phyloP scores from a whole-genome alignment of 2,113 vertebrate genomes.

The Laticauda laticaudata region DNA sequence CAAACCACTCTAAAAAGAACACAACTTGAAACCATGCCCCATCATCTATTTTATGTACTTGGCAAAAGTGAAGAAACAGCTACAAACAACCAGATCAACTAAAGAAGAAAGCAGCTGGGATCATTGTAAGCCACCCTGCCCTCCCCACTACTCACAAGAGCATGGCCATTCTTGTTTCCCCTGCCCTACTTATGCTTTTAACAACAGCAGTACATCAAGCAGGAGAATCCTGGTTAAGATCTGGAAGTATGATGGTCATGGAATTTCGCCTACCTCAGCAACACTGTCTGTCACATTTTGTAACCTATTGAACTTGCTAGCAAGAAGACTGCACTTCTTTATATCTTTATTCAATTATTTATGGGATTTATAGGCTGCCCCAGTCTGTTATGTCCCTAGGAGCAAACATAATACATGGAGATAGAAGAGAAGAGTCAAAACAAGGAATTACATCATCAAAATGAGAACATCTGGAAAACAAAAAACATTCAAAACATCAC shows the following conservation, averaged over 20 bases:
- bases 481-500: neutral
- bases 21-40: neutral
- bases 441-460: neutral
- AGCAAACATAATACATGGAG: neutral
- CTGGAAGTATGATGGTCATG: neutral
- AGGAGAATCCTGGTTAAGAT: neutral
- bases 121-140: neutral
- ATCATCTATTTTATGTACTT: slow-evolving; percentile 6
- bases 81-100: neutral
- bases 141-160: neutral
- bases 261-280: neutral
- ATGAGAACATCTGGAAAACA: neutral
- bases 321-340: neutral
- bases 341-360: neutral
- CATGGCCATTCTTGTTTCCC: neutral
- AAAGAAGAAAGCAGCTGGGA: neutral
- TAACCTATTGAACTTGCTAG: neutral
- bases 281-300: neutral
- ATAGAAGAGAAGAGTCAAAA: neutral
- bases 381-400: neutral
- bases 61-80: neutral
- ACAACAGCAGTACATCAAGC: neutral
- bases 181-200: neutral
- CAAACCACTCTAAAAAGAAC: slow-evolving; percentile 13
- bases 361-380: neutral